These are phyloP conservation scores for Diaphora mendica DNA, from an alignment of 2,888 invertebrate genomes.

Conservation along the genomic window DNA sequence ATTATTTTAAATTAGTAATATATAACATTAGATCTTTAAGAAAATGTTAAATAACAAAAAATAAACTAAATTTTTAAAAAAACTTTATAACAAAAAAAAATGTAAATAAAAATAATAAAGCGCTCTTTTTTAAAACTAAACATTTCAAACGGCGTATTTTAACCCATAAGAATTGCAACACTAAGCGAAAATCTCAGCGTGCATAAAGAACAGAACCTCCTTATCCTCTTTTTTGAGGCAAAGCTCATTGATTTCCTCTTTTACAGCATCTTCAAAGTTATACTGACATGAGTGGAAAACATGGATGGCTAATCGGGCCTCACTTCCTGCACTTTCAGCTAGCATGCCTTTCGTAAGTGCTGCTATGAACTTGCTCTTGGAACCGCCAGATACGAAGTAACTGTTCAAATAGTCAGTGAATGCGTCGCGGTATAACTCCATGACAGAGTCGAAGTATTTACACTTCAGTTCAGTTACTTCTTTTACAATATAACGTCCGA, in stretches of 20 bases:
- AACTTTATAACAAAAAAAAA: neutral
- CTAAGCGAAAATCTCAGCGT: slow-evolving; percentile 8
- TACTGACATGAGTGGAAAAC: slow-evolving; percentile 15
- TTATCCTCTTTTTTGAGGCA: slow-evolving; percentile 12
- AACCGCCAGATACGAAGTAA: slow-evolving; percentile 13
- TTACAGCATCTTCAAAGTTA: slow-evolving; percentile 1
- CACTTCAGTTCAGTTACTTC: slow-evolving; percentile 56
- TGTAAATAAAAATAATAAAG: neutral
- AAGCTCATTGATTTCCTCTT: slow-evolving; percentile 6
- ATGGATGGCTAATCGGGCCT: slow-evolving; percentile 35
- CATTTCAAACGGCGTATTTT: too few relatives aligned
- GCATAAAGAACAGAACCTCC: slow-evolving; percentile 13
- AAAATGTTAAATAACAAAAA: too few relatives aligned
- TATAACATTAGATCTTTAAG: too few relatives aligned
- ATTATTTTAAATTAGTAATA: too few relatives aligned
- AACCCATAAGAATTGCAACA: neutral
- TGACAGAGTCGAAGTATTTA: slow-evolving; percentile 62
- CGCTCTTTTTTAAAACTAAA: neutral
- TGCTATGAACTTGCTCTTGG: slow-evolving; percentile 21
- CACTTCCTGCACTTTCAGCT: slow-evolving; percentile 20
- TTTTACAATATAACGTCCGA: slow-evolving; percentile 60
- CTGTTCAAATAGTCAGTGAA: slow-evolving; percentile 48
- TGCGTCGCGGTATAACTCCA: slow-evolving; percentile 54
- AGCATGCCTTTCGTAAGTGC: slow-evolving; percentile 32
- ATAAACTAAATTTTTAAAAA: neutral